These are phyloP conservation scores for Athalia rosae DNA, from an alignment of 2,888 invertebrate genomes.

Conservation along the genomic window DNA sequence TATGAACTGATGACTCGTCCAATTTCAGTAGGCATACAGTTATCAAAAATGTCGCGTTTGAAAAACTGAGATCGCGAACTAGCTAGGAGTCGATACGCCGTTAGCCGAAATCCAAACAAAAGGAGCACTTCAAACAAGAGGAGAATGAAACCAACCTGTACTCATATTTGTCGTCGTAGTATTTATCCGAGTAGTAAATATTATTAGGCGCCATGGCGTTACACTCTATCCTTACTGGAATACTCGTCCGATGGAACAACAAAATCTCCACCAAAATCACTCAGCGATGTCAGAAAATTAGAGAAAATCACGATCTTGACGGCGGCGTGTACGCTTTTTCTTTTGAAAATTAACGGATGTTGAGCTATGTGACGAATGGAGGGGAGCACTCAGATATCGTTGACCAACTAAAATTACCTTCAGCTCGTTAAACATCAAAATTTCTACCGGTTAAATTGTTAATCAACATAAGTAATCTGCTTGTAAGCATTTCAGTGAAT, in stretches of 20 bases:
- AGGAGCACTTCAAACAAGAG: slow-evolving; percentile 25
- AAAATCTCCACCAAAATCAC: slow-evolving; percentile 43
- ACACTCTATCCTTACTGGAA: slow-evolving; percentile 53
- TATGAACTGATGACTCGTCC: not conserved
- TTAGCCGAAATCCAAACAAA: slow-evolving; percentile 15
- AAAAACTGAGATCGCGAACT: not conserved
- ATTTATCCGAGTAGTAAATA: slow-evolving; percentile 96
- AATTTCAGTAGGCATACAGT: not conserved
- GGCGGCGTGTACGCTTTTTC: slow-evolving; percentile 54
- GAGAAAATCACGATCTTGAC: slow-evolving; percentile 47
- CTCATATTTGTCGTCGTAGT: slow-evolving; percentile 92
- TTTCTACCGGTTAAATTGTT: not conserved
- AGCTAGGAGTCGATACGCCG: not conserved
- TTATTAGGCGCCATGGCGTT: slow-evolving; percentile 79
- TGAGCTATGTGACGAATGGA: slow-evolving; percentile 51
- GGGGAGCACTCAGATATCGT: slow-evolving; percentile 37
- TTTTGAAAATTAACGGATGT: slow-evolving; percentile 68
- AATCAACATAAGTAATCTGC: not conserved
- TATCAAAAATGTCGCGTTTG: not conserved
- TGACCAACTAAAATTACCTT: slow-evolving; percentile 6
- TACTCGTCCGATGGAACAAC: slow-evolving; percentile 32
- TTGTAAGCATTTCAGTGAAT: not conserved
- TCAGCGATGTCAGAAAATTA: slow-evolving; percentile 42
- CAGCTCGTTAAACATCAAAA: not conserved
- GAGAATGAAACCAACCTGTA: slow-evolving; percentile 83